phyloP scores from a whole-genome alignment of 2,797 vertebrate genomes.

The Sebastes dallii region DNA sequence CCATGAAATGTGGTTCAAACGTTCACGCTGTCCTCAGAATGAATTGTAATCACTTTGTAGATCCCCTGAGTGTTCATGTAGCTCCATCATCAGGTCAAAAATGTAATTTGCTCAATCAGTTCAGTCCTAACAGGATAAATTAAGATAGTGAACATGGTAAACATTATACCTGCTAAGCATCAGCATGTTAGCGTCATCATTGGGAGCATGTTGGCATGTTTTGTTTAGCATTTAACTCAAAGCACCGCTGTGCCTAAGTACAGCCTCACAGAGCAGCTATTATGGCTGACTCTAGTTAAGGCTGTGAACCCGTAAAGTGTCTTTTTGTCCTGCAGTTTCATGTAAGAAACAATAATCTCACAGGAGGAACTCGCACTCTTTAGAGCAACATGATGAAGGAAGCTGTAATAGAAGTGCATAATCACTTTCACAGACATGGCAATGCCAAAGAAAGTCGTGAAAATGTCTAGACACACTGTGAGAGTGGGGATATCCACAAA shows the following conservation, averaged over 20 bases:
- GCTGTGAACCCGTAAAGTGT: constrained; percentile 23
- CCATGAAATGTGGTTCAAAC: not conserved
- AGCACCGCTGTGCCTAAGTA: not conserved
- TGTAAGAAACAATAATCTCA: constrained; percentile 53
- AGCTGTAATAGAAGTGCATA: constrained; percentile 55
- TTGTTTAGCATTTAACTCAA: not conserved
- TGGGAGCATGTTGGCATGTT: not conserved
- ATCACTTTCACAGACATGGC: constrained; percentile 55
- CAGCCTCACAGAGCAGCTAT: constrained; percentile 1
- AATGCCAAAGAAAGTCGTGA: constrained; percentile 48
- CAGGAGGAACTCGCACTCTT: constrained; percentile 59
- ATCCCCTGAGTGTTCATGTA: not conserved
- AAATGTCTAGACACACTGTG: constrained; percentile 22
- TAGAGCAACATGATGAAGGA: constrained; percentile 67
- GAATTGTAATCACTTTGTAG: not conserved
- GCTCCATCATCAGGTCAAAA: not conserved
- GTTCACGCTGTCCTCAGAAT: not conserved
- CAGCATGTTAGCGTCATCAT: not conserved
- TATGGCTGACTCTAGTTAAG: constrained; percentile 5
- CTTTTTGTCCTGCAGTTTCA: constrained; percentile 50
- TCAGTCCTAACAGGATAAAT: not conserved
- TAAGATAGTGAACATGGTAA: not conserved
- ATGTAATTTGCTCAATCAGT: not conserved
- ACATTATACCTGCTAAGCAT: not conserved
- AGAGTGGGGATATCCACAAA: constrained; percentile 25